These are phyloP conservation scores for Pogonocherus hispidulus DNA, from an alignment of 2,888 invertebrate genomes.

Conservation along the genomic window DNA sequence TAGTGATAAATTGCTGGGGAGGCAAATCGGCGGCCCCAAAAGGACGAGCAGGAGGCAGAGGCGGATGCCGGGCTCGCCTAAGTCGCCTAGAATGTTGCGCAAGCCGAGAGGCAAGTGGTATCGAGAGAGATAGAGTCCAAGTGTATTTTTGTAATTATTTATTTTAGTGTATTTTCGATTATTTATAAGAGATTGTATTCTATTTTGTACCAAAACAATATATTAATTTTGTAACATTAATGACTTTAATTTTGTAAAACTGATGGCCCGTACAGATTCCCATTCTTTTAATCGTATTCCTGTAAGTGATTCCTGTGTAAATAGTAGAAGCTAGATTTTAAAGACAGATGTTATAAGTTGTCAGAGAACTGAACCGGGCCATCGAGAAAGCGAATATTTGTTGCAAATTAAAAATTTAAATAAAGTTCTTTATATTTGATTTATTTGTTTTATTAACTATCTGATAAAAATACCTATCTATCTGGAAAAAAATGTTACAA, in stretches of 20 bases:
- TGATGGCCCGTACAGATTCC: constrained; percentile 3
- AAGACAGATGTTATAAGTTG: constrained; percentile 9
- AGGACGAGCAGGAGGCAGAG: constrained; percentile 51
- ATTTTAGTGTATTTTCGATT: constrained; percentile 34
- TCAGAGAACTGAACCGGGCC: constrained; percentile 3
- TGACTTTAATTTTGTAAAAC: constrained; percentile 22
- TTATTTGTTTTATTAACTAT: neutral
- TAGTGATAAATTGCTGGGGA: constrained; percentile 56
- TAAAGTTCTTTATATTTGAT: constrained; percentile 27
- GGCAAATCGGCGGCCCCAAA: constrained; percentile 43
- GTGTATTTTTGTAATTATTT: constrained; percentile 33
- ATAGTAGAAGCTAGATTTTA: constrained; percentile 17
- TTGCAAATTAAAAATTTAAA: constrained; percentile 25
- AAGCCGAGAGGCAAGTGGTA: constrained; percentile 67
- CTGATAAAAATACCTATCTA: too few relatives aligned
- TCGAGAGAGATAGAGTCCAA: constrained; percentile 63
- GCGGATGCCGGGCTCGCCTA: constrained; percentile 62
- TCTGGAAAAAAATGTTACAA: too few relatives aligned
- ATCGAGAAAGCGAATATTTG: constrained; percentile 19
- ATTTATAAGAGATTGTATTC: constrained; percentile 50
- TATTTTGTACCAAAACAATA: constrained; percentile 61
- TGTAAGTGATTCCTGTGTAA: constrained; percentile 11
- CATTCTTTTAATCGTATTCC: constrained; percentile 2
- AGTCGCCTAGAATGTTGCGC: constrained; percentile 65
- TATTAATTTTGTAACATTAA: constrained; percentile 51